Base-by-base conservation (phyloP, 2,888 invertebrate species). In the Didymodactylos carnosus region DNA sequence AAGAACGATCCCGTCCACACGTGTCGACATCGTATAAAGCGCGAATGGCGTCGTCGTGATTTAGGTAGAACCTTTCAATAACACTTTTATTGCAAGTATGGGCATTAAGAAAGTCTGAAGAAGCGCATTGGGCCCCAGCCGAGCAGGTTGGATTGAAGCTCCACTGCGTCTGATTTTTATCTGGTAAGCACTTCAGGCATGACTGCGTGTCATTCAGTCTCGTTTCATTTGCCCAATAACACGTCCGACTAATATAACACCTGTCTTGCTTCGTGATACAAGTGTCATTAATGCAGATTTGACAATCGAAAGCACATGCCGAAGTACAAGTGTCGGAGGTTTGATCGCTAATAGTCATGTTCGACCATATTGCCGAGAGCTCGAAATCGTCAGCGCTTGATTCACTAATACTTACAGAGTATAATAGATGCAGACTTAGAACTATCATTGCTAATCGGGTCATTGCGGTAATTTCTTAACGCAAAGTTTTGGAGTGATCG, bases 61-160 rank as follows among this genome's bases (percentile, higher is more conserved):
- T 25, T 4, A n/a, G 1, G 35, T 29, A 35, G 5, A 62, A 62
- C 2, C 2, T 11, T 19, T 7, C 8, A 7, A 62, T 62, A 0
- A 10, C n/a, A 0, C n/a, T 14, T 0, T 0, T 0, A 0, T 6
- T 5, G 11, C 62, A 62, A 19, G n/a, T 8, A 35, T 62, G 29
- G 5, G 3, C 1, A 10, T 0, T 4, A 4, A 35, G 2, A 6
- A 62, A 35, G 1, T 3, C 6, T 0, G 8, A 0, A 11, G 16
- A 3, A 0, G 1, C 0, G 11, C 62, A 62, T 11, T 1, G 2
- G 2, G 19, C 0, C 16, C 19, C 19, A 0, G 62, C 19, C n/a
- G 29, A 62, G n/a, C 62, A 62, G 2, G 5, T 2, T 0, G 14
- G 2, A 19, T 62, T 62, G 19, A 62, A 29, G 35, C 29, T 29